These are phyloP conservation scores for Neocloeon triangulifer DNA, from an alignment of 1,140 invertebrate species.

Conservation along the genomic window DNA sequence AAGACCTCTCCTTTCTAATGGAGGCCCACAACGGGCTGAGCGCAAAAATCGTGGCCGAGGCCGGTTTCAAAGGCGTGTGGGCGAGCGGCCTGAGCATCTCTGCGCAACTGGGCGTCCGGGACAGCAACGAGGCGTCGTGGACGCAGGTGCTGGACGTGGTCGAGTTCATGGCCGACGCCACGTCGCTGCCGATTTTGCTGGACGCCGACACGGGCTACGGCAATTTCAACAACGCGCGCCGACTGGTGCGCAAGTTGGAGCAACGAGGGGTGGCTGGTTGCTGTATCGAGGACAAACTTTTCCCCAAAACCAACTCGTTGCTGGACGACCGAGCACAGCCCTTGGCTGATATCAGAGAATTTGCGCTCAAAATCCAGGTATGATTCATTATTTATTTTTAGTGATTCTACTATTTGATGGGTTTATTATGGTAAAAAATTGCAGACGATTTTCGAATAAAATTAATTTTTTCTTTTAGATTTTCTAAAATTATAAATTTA, in stretches of 20 bases:
- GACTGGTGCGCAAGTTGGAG: slow-evolving; percentile 21
- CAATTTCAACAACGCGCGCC: slow-evolving; percentile 24
- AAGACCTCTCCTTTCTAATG: slow-evolving; percentile 22
- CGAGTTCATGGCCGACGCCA: slow-evolving; percentile 25
- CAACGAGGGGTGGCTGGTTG: slow-evolving; percentile 21
- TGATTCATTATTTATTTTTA: too few species aligned
- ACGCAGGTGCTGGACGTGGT: slow-evolving; percentile 21
- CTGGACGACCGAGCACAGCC: slow-evolving; percentile 19
- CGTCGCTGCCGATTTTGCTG: slow-evolving; percentile 20
- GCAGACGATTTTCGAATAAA: too few species aligned
- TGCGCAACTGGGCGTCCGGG: slow-evolving; percentile 20
- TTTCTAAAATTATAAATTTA: too few species aligned
- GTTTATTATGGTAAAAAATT: too few species aligned
- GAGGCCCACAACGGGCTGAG: slow-evolving; percentile 24
- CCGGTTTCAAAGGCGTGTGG: slow-evolving; percentile 24
- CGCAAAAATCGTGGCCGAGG: slow-evolving; percentile 21
- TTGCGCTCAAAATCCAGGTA: slow-evolving; percentile 23
- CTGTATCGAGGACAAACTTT: slow-evolving; percentile 24
- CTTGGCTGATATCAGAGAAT: slow-evolving; percentile 22
- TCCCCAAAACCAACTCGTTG: slow-evolving; percentile 24
- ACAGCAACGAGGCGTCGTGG: slow-evolving; percentile 25
- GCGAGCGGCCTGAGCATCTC: slow-evolving; percentile 22
- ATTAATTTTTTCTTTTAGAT: too few species aligned
- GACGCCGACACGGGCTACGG: slow-evolving; percentile 26
- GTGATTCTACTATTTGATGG: too few species aligned